Conservation (phyloP, 2,888 invertebrate genomes). For the Hemistola chrysoprasaria region DNA sequence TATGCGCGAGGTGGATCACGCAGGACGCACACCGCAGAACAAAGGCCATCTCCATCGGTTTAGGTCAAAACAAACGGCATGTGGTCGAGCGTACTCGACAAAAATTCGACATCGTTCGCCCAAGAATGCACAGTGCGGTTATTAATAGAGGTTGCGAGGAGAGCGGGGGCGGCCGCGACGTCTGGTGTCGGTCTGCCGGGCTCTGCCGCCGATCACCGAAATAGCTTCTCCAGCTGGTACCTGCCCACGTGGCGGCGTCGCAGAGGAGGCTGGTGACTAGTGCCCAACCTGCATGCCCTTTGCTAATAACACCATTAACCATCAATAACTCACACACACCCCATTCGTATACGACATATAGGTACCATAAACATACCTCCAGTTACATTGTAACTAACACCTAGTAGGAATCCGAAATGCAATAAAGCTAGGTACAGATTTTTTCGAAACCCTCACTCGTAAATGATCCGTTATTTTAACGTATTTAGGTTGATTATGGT, state of each 20-base stretch:
- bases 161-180: conserved; percentile 81
- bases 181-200: conserved; percentile 84
- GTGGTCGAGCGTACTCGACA: conserved; percentile 81
- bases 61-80: conserved; percentile 79
- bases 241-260: conserved; percentile 72
- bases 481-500: no score
- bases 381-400: background rate
- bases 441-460: no score
- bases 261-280: conserved; percentile 43
- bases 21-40: conserved; percentile 13
- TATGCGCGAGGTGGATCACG: conserved; percentile 17
- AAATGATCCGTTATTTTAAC: no score
- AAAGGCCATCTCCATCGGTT: conserved; percentile 34
- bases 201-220: conserved; percentile 83
- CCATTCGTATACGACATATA: conserved; percentile 2
- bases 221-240: conserved; percentile 81
- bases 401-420: no score
- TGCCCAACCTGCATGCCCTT: conserved; percentile 45
- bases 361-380: background rate
- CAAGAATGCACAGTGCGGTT: conserved; percentile 80
- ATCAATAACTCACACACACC: conserved; percentile 7
- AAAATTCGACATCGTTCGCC: conserved; percentile 81
- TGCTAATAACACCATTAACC: conserved; percentile 21
- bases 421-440: no score
- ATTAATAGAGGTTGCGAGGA: conserved; percentile 77